Base-by-base conservation (phyloP, 2,888 invertebrate genomes). In the Coremacera marginata region DNA sequence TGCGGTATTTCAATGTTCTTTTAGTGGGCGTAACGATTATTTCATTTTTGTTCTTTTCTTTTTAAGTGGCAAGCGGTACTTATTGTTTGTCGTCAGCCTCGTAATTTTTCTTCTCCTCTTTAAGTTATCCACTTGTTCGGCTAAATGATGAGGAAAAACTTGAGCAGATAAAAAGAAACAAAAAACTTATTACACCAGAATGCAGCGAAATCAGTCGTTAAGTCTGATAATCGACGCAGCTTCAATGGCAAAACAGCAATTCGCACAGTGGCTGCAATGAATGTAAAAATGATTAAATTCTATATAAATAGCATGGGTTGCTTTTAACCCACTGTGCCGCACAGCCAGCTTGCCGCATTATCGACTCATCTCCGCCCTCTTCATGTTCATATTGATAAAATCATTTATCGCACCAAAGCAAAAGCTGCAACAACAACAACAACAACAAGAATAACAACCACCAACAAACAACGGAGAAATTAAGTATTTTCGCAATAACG, bases 281-380 rank as follows among this genome's bases (percentile, higher is more conserved):
- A 8, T 34, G 11, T 9, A 37, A 65, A 14, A 37, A 37, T 16
- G 8, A 16, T 14, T 62, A 31, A 31, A 31, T 31, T 31, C n/a
- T 31, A 5, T 31, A 31, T 31, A 31, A 31, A 31, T 4, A 31
- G 31, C 31, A 31, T 31, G 3, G 31, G 31, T 31, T 4, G 31
- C 31, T 31, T 51, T 51, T 51, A 11, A 0, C 44, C 70, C 70
- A 70, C 70, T 52, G 70, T 70, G 8, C 55, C 16, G 16, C 3
- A 8, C 9, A 19, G 55, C 19, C 34, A 60, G 19, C 63, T 27
- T 31, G 31, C 27, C 52, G n/a, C 51, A 65, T 74, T 71, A 57
- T 71, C 71, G 62, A 67, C 63, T 51, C 63, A 63, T 62, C 76
- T 63, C 76, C 76, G 76, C 76, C 76, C 63, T 63, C 55, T 51